Percentiles rank a stretch among this genome's conserved stretches.
These are phyloP conservation scores for Nemotelus pantherinus DNA, from an alignment of 2,888 invertebrate genomes.

Conservation along the genomic window DNA sequence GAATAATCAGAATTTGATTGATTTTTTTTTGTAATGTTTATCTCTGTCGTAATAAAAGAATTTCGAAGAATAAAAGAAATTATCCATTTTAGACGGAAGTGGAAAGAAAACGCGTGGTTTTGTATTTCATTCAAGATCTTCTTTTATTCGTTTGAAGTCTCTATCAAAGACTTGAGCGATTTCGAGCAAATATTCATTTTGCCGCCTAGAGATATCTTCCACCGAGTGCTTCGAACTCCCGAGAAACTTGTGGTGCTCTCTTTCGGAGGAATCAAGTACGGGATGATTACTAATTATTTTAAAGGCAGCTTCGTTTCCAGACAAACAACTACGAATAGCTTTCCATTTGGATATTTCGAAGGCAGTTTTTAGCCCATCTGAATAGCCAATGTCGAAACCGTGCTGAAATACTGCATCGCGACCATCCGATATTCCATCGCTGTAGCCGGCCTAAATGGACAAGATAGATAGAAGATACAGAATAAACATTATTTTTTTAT, in stretches of 20 bases:
- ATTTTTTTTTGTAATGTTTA: conserved; percentile 33
- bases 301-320: neutral
- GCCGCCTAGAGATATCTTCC: conserved; percentile 52
- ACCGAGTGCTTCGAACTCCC: conserved; percentile 22
- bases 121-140: conserved; percentile 50
- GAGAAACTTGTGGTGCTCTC: conserved; percentile 38
- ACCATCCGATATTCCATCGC: conserved; percentile 75
- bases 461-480: neutral
- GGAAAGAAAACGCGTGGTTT: neutral
- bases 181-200: conserved; percentile 54
- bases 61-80: conserved; percentile 35
- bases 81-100: neutral
- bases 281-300: neutral
- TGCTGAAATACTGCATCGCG: conserved; percentile 72
- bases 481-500: no score
- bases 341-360: conserved; percentile 66
- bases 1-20: neutral
- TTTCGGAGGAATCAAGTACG: conserved; percentile 12
- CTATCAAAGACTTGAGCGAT: conserved; percentile 47
- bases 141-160: conserved; percentile 52
- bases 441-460: conserved; percentile 70
- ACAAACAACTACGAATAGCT: conserved; percentile 39
- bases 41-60: conserved; percentile 42
- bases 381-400: conserved; percentile 76
- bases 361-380: conserved; percentile 72